Base-by-base conservation (phyloP, 2,113 vertebrate species). In the Scophthalmus maximus region DNA sequence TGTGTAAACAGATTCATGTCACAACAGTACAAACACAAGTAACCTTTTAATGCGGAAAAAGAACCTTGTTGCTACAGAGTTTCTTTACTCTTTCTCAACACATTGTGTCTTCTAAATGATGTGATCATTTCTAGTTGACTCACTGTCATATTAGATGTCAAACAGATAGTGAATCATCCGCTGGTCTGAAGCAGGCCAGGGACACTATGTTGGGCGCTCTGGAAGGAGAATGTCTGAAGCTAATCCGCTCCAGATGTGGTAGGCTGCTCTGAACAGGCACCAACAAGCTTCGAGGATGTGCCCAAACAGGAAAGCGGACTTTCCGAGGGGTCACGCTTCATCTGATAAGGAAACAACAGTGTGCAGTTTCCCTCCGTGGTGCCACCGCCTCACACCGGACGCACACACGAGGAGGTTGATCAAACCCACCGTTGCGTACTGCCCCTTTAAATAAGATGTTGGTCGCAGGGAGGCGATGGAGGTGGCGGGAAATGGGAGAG, bases 191-290 rank as follows among this genome's bases (percentile, higher is more conserved):
- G 55, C 50, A 32, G 55, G 26, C 23, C 46, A 55, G 52, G 50
- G 12, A 25, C 55, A 22, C 7, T 1, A 0, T 1, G 56, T 14
- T 25, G 10, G 49, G 61, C 61, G 55, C 66, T 47, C 50, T 58
- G 59, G 51, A 57, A 59, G 57, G 51, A 56, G 60, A 22, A 47
- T 34, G 46, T 50, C 32, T 51, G 46, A 9, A 67, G 26, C 66
- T 46, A 76, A 81, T 40, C 2, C 17, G 8, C 22, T 67, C 86
- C 86, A 87, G 84, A 88, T 91, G 88, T 78, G 47, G 30, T 4
- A 22, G 10, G 15, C 47, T 34, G 30, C 50, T 75, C 57, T 10
- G 23, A 70, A 73, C 50, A 64, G 52, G 8, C 63, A 79, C 87
- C 83, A 87, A 83, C 49, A 82, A 65, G 30, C n/a, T n/a, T n/a